Evolutionary conservation across 2,797 vertebrate species (phyloP).

Genomic region (Mastacembelus armatus): DNA sequence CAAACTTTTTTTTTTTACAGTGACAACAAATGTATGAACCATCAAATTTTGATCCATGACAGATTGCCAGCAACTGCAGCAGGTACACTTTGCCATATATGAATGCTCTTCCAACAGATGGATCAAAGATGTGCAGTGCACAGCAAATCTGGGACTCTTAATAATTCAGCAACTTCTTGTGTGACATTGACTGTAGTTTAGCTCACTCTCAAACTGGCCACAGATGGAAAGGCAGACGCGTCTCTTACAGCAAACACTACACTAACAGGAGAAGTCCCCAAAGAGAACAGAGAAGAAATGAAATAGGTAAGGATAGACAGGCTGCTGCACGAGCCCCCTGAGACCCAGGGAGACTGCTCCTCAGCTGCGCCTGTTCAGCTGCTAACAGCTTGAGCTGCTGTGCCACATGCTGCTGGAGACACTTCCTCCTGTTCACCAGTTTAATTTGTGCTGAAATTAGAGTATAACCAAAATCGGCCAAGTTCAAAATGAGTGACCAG

Average conservation of each 20-base stretch:
- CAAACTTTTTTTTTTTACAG: slow-evolving; percentile 74
- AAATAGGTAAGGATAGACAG: slow-evolving; percentile 85
- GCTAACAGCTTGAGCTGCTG: slow-evolving; percentile 85
- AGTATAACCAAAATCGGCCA: slow-evolving; percentile 67
- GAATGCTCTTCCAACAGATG: slow-evolving; percentile 90
- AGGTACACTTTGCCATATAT: slow-evolving; percentile 81
- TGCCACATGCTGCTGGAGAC: slow-evolving; percentile 83
- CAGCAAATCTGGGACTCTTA: slow-evolving; percentile 97
- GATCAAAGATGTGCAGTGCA: slow-evolving; percentile 95
- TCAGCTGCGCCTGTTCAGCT: slow-evolving; percentile 76
- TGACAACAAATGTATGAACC: slow-evolving; percentile 76
- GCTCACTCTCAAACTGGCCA: slow-evolving; percentile 82
- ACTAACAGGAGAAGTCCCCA: slow-evolving; percentile 86
- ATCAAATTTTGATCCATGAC: slow-evolving; percentile 81
- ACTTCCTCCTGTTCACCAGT: slow-evolving; percentile 81
- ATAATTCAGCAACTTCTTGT: slow-evolving; percentile 93
- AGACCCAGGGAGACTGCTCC: slow-evolving; percentile 79
- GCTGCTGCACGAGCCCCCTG: slow-evolving; percentile 80
- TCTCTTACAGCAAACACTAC: slow-evolving; percentile 81
- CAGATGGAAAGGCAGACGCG: slow-evolving; percentile 88
- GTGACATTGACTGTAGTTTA: slow-evolving; percentile 87
- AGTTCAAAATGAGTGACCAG: slow-evolving; percentile 65
- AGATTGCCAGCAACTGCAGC: slow-evolving; percentile 82
- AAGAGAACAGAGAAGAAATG: slow-evolving; percentile 78
- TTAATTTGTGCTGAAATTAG: slow-evolving; percentile 82